A percentile compares a stretch with the other conserved stretches of the same genome.
phyloP scores from a whole-genome alignment of 2,797 vertebrate genomes.

The Rachycentron canadum region DNA sequence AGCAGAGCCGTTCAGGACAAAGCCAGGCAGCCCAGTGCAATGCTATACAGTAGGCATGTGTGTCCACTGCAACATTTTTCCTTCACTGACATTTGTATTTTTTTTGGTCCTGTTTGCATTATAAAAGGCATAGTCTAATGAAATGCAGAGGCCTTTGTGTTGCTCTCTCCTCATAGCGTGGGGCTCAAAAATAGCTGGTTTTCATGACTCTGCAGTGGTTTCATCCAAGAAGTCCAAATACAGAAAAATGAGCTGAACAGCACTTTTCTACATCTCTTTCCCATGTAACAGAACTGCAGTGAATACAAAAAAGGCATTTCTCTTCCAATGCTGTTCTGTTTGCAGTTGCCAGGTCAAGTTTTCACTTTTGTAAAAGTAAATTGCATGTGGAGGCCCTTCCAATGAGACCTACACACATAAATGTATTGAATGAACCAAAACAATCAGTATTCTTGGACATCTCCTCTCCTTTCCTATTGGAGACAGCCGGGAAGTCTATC shows the following conservation, averaged over 20 bases:
- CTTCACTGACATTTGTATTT: constrained; percentile 21
- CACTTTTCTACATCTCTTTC: constrained; percentile 28
- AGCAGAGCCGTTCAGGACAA: constrained; percentile 43
- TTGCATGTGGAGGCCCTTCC: constrained; percentile 4
- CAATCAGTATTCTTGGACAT: constrained; percentile 49
- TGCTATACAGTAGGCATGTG: constrained; percentile 34
- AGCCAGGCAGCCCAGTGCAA: constrained; percentile 23
- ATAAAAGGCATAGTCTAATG: constrained; percentile 53
- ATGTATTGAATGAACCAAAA: constrained; percentile 55
- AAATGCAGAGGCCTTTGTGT: constrained; percentile 51
- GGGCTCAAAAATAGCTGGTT: constrained; percentile 50
- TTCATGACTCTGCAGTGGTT: constrained; percentile 50
- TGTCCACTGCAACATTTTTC: constrained; percentile 9
- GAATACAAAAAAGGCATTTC: constrained; percentile 13
- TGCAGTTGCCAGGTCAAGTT: constrained; percentile 10
- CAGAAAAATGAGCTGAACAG: constrained; percentile 41
- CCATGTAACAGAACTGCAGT: constrained; percentile 19
- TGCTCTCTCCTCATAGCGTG: constrained; percentile 41
- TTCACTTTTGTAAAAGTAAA: constrained; percentile 14
- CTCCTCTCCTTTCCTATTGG: constrained; percentile 38
- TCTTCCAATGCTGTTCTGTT: neutral
- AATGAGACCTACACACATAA: constrained; percentile 18
- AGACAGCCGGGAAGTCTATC: constrained; percentile 54
- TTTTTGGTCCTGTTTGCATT: constrained; percentile 37
- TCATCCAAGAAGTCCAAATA: constrained; percentile 40